Conservation (phyloP, 2,797 vertebrate species). For the Distichodus sexfasciatus region DNA sequence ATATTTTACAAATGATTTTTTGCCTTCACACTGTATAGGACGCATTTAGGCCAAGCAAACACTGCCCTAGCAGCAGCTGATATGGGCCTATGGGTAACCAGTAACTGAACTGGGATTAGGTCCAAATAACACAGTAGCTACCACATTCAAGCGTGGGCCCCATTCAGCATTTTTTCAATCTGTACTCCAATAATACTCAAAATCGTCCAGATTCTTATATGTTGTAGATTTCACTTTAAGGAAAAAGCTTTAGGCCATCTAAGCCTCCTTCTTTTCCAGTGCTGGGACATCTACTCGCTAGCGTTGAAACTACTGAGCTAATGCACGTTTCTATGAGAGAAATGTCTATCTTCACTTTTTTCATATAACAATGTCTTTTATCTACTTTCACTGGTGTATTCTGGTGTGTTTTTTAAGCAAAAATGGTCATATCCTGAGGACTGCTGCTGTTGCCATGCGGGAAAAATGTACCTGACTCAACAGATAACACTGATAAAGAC, state of each 20-base stretch:
- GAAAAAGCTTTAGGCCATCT: slow-evolving; percentile 20
- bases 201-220: slow-evolving; percentile 24
- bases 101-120: slow-evolving; percentile 12
- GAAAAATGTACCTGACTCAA: slow-evolving; percentile 68
- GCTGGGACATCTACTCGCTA: slow-evolving; percentile 23
- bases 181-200: slow-evolving; percentile 41
- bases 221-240: background rate
- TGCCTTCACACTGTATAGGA: slow-evolving; percentile 7
- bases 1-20: slow-evolving; percentile 24
- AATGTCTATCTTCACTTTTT: slow-evolving; percentile 12
- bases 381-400: slow-evolving; percentile 53
- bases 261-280: slow-evolving; percentile 7
- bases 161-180: slow-evolving; percentile 32
- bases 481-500: slow-evolving; percentile 76
- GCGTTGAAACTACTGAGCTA: slow-evolving; percentile 21
- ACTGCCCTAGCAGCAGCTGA: slow-evolving; percentile 1
- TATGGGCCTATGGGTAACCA: slow-evolving; percentile 11
- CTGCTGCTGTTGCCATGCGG: slow-evolving; percentile 70
- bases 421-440: slow-evolving; percentile 72
- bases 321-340: slow-evolving; percentile 18
- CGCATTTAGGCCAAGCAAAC: slow-evolving; percentile 27
- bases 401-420: slow-evolving; percentile 54
- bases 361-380: slow-evolving; percentile 36
- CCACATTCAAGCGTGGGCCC: background rate
- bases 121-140: background rate